These are phyloP conservation scores for Sus cebifrons DNA, from an alignment of 2,797 vertebrate species.

Conservation along the genomic window DNA sequence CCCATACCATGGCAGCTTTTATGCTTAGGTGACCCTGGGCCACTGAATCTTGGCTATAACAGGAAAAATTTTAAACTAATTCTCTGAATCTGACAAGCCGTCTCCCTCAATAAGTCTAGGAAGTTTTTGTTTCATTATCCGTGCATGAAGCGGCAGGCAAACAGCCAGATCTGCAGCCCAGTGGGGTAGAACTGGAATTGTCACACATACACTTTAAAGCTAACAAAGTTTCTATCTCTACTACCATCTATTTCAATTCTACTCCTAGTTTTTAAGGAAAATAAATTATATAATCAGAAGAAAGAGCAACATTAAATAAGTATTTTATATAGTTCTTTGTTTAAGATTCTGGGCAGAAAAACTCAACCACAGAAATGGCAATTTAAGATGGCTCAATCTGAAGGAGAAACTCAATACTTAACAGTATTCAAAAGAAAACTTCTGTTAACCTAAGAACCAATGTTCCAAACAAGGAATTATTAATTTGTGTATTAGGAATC, in stretches of 20 bases:
- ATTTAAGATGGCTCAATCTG: neutral
- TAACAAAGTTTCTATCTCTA: constrained; percentile 48
- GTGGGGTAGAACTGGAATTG: neutral
- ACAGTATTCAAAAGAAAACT: constrained; percentile 45
- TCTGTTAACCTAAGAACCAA: constrained; percentile 46
- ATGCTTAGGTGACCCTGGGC: constrained; percentile 68
- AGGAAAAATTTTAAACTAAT: constrained; percentile 77
- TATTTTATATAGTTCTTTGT: constrained; percentile 24
- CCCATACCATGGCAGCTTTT: constrained; percentile 23
- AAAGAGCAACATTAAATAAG: constrained; percentile 34
- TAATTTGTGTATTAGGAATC: constrained; percentile 12
- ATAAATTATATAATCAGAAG: constrained; percentile 54
- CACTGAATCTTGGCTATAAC: constrained; percentile 68
- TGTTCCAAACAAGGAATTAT: constrained; percentile 14
- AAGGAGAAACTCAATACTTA: constrained; percentile 39
- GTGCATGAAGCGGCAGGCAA: constrained; percentile 74
- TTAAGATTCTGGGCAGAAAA: constrained; percentile 54
- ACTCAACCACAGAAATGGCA: constrained; percentile 47
- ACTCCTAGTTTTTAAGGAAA: constrained; percentile 68
- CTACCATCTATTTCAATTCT: constrained; percentile 34
- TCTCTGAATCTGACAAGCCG: constrained; percentile 80
- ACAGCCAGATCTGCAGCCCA: neutral
- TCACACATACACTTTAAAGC: constrained; percentile 38
- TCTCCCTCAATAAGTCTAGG: constrained; percentile 81
- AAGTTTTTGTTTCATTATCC: constrained; percentile 82